These are phyloP conservation scores for Teinopalpus imperialis DNA, from an alignment of 2,888 invertebrate species.

Conservation along the genomic window DNA sequence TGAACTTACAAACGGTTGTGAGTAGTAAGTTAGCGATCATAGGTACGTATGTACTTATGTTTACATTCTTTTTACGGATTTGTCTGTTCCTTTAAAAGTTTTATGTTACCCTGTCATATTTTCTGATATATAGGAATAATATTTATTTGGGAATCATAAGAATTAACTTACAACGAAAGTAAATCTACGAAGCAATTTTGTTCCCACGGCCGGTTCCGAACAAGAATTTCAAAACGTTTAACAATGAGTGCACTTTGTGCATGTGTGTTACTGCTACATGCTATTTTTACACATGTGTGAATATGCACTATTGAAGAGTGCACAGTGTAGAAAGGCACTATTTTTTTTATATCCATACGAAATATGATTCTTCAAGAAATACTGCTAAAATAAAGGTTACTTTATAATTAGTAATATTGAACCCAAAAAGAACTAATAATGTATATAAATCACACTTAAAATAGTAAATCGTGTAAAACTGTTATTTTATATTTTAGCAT, in stretches of 20 bases:
- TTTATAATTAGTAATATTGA: too few species aligned
- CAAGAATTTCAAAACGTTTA: slow-evolving; percentile 70
- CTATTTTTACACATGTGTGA: slow-evolving; percentile 34
- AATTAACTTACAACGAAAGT: slow-evolving; percentile 22
- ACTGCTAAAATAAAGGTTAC: too few species aligned
- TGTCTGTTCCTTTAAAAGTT: background rate
- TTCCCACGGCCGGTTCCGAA: slow-evolving; percentile 71
- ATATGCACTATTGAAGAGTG: slow-evolving; percentile 29
- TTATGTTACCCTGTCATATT: background rate
- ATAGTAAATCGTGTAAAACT: too few species aligned
- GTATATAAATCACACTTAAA: too few species aligned
- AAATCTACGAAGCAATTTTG: slow-evolving; percentile 43
- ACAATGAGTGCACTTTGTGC: slow-evolving; percentile 65
- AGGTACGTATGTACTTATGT: slow-evolving; percentile 15
- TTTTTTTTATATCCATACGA: too few species aligned
- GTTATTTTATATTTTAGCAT: too few species aligned
- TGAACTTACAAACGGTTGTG: slow-evolving; percentile 43
- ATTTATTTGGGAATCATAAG: slow-evolving; percentile 7
- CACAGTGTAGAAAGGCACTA: slow-evolving; percentile 35
- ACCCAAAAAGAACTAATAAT: too few species aligned
- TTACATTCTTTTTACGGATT: slow-evolving; percentile 19
- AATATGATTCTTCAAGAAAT: too few species aligned
- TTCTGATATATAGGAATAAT: background rate
- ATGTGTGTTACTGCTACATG: slow-evolving; percentile 38
- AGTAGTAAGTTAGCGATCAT: slow-evolving; percentile 29